Conservation (phyloP, 2,888 invertebrate species). For the Euzetes globulus region DNA sequence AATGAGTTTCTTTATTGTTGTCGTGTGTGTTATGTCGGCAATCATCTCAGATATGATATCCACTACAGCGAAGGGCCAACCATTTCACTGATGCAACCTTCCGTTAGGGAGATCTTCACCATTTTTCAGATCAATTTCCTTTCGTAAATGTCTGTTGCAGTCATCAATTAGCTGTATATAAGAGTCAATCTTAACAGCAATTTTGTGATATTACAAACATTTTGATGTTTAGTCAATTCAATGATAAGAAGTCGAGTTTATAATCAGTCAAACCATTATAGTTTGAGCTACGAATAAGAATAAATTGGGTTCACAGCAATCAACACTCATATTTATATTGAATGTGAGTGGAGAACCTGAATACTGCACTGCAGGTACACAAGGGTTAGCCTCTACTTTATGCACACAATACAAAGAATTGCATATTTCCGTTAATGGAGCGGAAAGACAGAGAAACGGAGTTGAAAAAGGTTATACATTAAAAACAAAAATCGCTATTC, state of each 20-base stretch:
- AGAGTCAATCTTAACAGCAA: background rate
- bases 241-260: background rate
- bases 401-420: background rate
- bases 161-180: background rate
- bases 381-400: background rate
- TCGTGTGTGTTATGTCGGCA: background rate
- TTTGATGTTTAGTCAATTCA: background rate
- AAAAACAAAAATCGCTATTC: constrained; percentile 1
- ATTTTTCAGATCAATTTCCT: constrained; percentile 12
- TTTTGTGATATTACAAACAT: background rate
- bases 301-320: too few relatives aligned
- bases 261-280: too few relatives aligned
- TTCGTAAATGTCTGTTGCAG: background rate
- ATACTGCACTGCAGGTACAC: background rate
- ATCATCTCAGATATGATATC: constrained; percentile 5
- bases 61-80: background rate
- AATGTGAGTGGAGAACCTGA: too few relatives aligned
- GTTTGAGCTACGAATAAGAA: too few relatives aligned
- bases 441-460: constrained; percentile 1
- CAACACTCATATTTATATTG: background rate
- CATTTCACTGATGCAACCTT: background rate
- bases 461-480: background rate
- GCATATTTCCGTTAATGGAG: constrained; percentile 21
- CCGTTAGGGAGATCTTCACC: background rate
- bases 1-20: background rate